Base-by-base conservation (phyloP, 2,888 invertebrate genomes). In the Drosophila merina region DNA sequence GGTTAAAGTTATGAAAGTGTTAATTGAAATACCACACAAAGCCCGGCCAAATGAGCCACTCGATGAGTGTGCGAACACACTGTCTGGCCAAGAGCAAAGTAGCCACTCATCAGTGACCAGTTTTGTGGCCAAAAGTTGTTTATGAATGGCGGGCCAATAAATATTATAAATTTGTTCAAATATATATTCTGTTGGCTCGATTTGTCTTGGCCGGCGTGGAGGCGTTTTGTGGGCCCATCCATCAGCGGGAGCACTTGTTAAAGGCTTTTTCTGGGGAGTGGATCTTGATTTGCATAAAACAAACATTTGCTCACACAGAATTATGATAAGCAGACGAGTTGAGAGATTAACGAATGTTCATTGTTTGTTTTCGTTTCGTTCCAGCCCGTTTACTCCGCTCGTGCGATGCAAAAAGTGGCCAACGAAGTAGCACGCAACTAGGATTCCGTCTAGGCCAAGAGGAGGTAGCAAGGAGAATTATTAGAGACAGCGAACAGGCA, bases 111-210 rank as follows among this genome's bases (percentile, higher is more conserved):
- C 57, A 54, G 56, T 74, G 72, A 63, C 71, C 57, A 70, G 59
- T 56, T 49, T 66, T 58, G 52, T 57, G 72, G 60, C 36, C 57
- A 63, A 71, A 74, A 79, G 74, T 72, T 79, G 74, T 67, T 73
- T 76, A 76, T 83, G 76, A 86, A 83, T 86, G 73, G 57, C 57
- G 57, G 33, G 59, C 64, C 70, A 77, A 87, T 85, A 77, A 87
- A 82, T 77, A 77, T 86, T 59, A 79, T 44, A 77, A 79, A 85
- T 79, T 69, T 71, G 60, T 69, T 72, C 57, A 73, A 73, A 67
- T 68, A 86, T 68, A 86, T 59, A 74, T 72, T 49, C 45, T 59
- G 55, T 45, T 57, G 57, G 56, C 64, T 77, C 68, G 66, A 76
- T 83, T 78, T 79, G 70, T 77, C 62, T 71, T 79, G 58, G 57